A percentile compares a stretch with the other conserved stretches of the same genome.
Conservation (phyloP, 1,140 invertebrate species). For the Aphaenogaster rudis region DNA sequence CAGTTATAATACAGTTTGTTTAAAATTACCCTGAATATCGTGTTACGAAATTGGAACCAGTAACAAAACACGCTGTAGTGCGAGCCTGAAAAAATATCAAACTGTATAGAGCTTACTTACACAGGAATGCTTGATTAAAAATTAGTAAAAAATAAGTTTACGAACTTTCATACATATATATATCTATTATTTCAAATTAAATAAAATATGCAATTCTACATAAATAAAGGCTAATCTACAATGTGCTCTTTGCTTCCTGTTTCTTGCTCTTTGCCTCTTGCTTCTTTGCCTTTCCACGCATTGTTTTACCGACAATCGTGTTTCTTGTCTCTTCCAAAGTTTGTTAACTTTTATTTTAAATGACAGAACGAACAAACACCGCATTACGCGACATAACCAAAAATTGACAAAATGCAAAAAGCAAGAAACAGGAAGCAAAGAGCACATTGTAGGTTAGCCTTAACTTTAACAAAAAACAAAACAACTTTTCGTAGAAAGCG, state of each 20-base stretch:
- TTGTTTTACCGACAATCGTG: too few relatives aligned
- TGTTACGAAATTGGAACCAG: conserved; percentile 13
- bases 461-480: background rate
- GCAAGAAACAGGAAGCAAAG: too few relatives aligned
- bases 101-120: background rate
- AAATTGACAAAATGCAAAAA: too few relatives aligned
- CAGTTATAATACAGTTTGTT: background rate
- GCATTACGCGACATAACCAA: too few relatives aligned
- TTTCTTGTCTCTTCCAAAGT: too few relatives aligned
- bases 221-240: too few relatives aligned
- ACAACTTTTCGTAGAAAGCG: background rate
- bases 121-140: background rate
- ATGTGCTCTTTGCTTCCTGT: too few relatives aligned
- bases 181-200: background rate
- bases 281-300: too few relatives aligned
- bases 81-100: background rate
- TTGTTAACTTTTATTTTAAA: too few relatives aligned
- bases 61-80: background rate
- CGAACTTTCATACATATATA: background rate
- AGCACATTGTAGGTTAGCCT: too few relatives aligned
- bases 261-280: too few relatives aligned
- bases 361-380: too few relatives aligned
- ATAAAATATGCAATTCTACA: background rate
- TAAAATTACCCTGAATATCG: conserved; percentile 26
- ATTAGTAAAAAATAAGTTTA: background rate